A percentile compares a stretch with the other conserved stretches of the same genome.
phyloP scores from a whole-genome alignment of 2,113 vertebrate genomes.

The Typhlomys cinereus region DNA sequence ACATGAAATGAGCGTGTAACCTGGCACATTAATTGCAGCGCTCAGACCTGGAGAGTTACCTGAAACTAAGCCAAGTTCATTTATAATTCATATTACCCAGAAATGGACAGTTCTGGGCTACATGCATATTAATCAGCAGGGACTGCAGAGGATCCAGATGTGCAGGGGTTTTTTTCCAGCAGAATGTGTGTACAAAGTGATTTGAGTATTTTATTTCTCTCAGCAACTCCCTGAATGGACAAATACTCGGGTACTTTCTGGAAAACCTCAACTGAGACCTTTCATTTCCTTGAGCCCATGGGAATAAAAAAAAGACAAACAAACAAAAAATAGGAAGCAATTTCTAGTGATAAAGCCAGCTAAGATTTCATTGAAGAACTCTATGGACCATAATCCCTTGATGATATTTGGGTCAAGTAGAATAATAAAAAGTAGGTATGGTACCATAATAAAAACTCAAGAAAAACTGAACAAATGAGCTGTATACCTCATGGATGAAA shows the following conservation, averaged over 20 bases:
- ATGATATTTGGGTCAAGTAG: background rate
- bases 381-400: background rate
- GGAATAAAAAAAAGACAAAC: background rate
- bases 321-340: background rate
- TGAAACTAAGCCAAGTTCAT: constrained; percentile 34
- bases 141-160: constrained; percentile 50
- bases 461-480: background rate
- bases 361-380: constrained; percentile 9
- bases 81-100: constrained; percentile 60
- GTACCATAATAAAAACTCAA: background rate
- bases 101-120: background rate
- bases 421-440: background rate
- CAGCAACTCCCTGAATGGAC: constrained; percentile 62
- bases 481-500: background rate
- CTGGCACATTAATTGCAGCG: constrained; percentile 13
- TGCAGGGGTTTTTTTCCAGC: constrained; percentile 70
- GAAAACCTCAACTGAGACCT: constrained; percentile 20
- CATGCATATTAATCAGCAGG: constrained; percentile 54
- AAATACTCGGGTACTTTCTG: constrained; percentile 13
- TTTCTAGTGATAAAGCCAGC: background rate
- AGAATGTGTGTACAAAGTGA: constrained; percentile 58
- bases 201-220: constrained; percentile 69
- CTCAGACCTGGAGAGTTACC: constrained; percentile 36
- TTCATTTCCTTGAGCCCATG: constrained; percentile 16
- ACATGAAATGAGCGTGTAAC: constrained; percentile 47